Conservation (phyloP, 2,113 vertebrate species). For the Trachemys scripta region DNA sequence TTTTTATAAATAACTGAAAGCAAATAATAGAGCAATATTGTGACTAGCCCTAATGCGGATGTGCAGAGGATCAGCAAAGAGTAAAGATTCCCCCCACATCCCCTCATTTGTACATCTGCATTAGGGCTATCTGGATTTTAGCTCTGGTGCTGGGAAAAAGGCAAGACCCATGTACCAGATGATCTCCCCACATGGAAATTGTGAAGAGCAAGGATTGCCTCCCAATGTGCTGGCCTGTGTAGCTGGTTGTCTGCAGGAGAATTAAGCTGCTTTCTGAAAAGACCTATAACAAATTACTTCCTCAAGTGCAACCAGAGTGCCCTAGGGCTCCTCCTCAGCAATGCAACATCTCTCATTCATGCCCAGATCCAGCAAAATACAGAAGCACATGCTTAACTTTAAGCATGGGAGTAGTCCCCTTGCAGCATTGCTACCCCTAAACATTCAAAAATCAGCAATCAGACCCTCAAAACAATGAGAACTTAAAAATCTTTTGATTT, state of each 20-base stretch:
- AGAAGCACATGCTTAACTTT: not conserved
- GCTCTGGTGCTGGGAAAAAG: not conserved
- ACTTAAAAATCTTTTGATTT: not conserved
- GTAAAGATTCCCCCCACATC: not conserved
- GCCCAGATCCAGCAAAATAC: not conserved
- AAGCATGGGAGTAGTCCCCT: not conserved
- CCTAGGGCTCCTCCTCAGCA: not conserved
- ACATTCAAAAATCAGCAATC: not conserved
- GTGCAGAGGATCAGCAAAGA: not conserved
- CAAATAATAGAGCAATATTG: not conserved
- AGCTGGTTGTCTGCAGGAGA: not conserved
- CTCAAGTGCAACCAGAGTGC: not conserved
- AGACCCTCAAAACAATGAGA: not conserved
- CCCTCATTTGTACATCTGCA: not conserved
- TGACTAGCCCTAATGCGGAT: not conserved
- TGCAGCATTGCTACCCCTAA: not conserved
- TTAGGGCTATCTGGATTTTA: not conserved
- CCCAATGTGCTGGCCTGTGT: not conserved
- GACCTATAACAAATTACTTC: not conserved
- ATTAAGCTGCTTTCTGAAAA: not conserved
- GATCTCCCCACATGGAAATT: not conserved
- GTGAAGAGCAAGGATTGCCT: not conserved
- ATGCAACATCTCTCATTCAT: not conserved
- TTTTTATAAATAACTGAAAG: not conserved
- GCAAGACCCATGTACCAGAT: not conserved